A percentile compares a stretch with the other conserved stretches of the same genome.
These are phyloP conservation scores for Dryobates pubescens DNA, from an alignment of 2,797 vertebrate genomes.

Conservation along the genomic window DNA sequence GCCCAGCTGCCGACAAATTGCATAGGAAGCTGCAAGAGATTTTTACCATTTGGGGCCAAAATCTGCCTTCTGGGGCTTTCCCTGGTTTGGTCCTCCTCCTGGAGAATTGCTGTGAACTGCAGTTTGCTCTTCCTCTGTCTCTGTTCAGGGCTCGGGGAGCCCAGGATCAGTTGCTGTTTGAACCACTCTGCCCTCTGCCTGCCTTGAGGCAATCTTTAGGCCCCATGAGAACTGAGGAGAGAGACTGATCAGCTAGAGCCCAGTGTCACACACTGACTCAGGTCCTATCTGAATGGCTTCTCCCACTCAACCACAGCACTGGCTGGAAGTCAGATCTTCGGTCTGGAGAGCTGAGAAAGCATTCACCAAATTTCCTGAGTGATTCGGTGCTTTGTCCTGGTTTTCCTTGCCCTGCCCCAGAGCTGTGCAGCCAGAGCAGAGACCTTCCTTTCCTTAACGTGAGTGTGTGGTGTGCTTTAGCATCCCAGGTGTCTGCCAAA, in stretches of 20 bases:
- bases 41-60: constrained; percentile 24
- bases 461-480: constrained; percentile 31
- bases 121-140: not conserved
- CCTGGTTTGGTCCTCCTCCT: not conserved
- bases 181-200: not conserved
- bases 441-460: not conserved
- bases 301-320: not conserved
- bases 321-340: not conserved
- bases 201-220: not conserved
- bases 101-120: constrained; percentile 1
- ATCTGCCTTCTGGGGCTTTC: constrained; percentile 18
- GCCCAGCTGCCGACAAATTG: not conserved
- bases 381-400: not conserved
- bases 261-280: not conserved
- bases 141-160: not conserved
- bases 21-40: not conserved
- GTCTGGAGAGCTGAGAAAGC: not conserved
- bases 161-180: not conserved
- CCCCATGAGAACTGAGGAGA: not conserved
- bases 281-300: not conserved
- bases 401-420: not conserved
- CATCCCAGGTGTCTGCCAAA: constrained; percentile 23
- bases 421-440: not conserved
- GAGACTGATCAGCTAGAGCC: not conserved
- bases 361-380: not conserved